Conservation (phyloP, 2,888 invertebrate species). For the Microctonus brassicae region DNA sequence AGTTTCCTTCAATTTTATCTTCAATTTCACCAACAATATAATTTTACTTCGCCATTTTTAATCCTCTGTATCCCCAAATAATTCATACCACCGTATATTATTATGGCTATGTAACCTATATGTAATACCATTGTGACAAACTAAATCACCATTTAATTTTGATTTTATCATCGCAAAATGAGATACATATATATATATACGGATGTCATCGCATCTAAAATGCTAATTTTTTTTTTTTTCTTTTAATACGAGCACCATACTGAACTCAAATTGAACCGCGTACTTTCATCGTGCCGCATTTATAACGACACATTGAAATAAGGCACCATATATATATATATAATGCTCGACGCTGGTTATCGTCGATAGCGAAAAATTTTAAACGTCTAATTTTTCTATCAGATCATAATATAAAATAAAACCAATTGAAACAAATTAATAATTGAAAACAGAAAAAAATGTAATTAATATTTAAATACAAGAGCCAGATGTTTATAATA, state of each 20-base stretch:
- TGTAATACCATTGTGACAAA: background rate
- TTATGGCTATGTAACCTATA: background rate
- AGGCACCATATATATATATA: constrained; percentile 59
- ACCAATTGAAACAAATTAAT: constrained; percentile 39
- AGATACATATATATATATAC: constrained; percentile 10
- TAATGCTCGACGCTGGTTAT: constrained; percentile 53
- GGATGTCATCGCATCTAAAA: constrained; percentile 1
- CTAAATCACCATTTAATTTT: constrained; percentile 34
- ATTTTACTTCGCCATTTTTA: background rate
- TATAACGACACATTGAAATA: constrained; percentile 60
- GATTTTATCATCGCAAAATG: constrained; percentile 29
- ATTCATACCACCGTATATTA: background rate
- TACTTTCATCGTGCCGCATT: constrained; percentile 61
- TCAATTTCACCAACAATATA: background rate
- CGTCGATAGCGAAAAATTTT: constrained; percentile 45
- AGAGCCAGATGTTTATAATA: background rate
- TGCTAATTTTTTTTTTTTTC: background rate
- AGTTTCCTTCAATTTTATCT: background rate
- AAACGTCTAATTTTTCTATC: constrained; percentile 36
- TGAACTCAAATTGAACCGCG: constrained; percentile 48
- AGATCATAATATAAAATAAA: constrained; percentile 30
- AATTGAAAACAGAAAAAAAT: constrained; percentile 26
- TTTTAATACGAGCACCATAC: constrained; percentile 28
- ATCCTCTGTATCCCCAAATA: background rate
- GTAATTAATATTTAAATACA: background rate